Evolutionary conservation across 2,113 vertebrate genomes (phyloP), one percentile per base, ranked within the genome.

Genomic region (Aptenodytes forsteri): DNA sequence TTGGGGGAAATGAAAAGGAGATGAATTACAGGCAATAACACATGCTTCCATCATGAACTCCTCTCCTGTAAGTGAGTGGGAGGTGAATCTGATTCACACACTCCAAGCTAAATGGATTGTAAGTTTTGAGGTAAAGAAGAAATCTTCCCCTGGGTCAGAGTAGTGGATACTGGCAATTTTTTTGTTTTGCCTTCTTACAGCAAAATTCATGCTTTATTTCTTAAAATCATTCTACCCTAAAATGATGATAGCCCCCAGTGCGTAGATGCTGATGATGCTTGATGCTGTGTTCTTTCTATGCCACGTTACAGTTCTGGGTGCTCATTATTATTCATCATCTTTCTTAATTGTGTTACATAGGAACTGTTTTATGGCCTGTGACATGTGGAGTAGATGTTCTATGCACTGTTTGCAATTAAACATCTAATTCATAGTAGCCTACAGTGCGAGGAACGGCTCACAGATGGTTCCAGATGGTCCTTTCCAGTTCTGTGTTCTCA

Each of bases 381-480:
- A 69, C 96, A 97, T 83, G 93, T 88, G 92, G 92, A 95, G 82
- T 95, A 95, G 92, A 97, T 95, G 85, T 97, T 96, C 96, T 92
- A 47, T 61, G 87, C 54, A 54, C 93, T 94, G 87, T 96, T 95
- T 95, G 92, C 79, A 93, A 97, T 96, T 96, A 97, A 95, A 96
- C 75, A 92, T 95, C 90, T 86, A 93, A 97, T 96, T 96, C 87
- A 93, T 94, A 95, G 97, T 94, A 96, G 92, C 92, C 93, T 95
- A 90, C 90, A 76, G 96, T 66, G 97, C 0, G 29, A 93, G 75
- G 90, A 97, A 92, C 5, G 0, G 87, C 89, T 96, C 90, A 95
- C 96, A 96, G 97, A 97, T 97, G 96, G 95, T 94, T 96, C 92
- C 95, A 97, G 96, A 97, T 97, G 97, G 95, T 97, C 96, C 96